Evolutionary conservation across 2,797 vertebrate species (phyloP), one percentile per base, ranked within the genome.

Genomic region (Thalassophryne amazonica): DNA sequence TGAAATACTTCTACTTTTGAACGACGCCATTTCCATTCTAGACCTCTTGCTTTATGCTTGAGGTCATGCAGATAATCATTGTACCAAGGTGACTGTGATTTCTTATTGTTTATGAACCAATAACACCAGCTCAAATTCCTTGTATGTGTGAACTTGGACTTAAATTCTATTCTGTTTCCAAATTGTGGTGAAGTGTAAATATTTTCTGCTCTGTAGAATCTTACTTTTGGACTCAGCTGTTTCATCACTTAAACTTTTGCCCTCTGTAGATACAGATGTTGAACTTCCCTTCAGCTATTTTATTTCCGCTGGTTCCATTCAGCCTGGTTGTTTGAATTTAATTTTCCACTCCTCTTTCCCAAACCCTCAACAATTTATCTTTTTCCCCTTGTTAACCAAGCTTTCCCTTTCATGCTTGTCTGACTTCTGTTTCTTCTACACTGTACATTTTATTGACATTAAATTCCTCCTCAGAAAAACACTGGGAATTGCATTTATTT

Each of bases 321-420:
- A 35, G 41, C 28, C 36, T 35, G 29, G 50, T 30, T 41, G 35
- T 68, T 71, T 57, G 17, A 66, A 48, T 36, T 48, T 46, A n/a
- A 30, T 55, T 63, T 72, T 45, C 50, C 52, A 61, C 43, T 35
- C 40, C 41, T 30, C 50, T n/a, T 54, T 39, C 46, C 43, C 19
- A 58, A 61, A 64, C 60, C 23, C 68, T 35, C 59, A 53, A 46
- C 33, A 35, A 59, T 64, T 67, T 60, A 49, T 73, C 55, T 48
- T 48, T 30, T 29, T 31, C 7, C 12, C 48, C 37, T 45, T 61
- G 55, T 37, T 60, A 51, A 59, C 57, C 54, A 34, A 67, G 68
- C 45, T 46, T 45, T 52, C 58, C 49, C 29, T 39, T 47, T 35
- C 37, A 18, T 18, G 22, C 23, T 46, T 34, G 17, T 30, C 18